Base-by-base conservation (phyloP, 2,888 invertebrate species). In the Acleris holmiana region DNA sequence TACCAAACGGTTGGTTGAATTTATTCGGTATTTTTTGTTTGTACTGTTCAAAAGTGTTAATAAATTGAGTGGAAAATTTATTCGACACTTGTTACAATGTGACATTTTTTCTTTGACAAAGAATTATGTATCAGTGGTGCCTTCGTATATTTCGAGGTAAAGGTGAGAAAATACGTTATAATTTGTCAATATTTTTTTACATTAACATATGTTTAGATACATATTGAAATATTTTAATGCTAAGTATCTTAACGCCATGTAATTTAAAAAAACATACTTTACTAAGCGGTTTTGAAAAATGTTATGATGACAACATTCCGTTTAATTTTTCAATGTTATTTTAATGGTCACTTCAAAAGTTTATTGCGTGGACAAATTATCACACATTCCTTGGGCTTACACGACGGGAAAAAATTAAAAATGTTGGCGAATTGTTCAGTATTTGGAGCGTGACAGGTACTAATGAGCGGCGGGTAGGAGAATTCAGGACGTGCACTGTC, bases 381-480 rank as follows among this genome's bases (percentile, higher is more conserved):
- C 29, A 18, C 10, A 17, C 49, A 49, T 23, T 49, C 50, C 25
- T 29, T 15, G 44, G 17, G 8, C 50, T 50, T 25, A 29, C 17
- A 19, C 7, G 23, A 17, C 19, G 57, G 21, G 46, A 18, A 8
- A 51, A 59, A 64, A 59, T 53, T 46, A 46, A 51, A 51, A 51
- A 63, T 46, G 35, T 62, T 49, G 47, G 55, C 49, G 73, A 80
- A 77, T 73, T 72, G 68, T 69, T 69, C 73, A 72, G 72, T 76
- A 82, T 86, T 81, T 82, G 77, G 78, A 79, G 78, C 82, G 76
- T 80, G 85, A 83, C 86, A 80, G 76, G 76, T 82, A 85, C 83
- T 84, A 84, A 88, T 84, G 84, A 83, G 82, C 72, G 73, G 70
- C 72, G 69, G 74, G 57, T 56, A 61, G 74, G 73, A 75, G 74